These are phyloP conservation scores for Stenolophus ochropezus DNA, from an alignment of 2,888 invertebrate genomes.

Conservation along the genomic window DNA sequence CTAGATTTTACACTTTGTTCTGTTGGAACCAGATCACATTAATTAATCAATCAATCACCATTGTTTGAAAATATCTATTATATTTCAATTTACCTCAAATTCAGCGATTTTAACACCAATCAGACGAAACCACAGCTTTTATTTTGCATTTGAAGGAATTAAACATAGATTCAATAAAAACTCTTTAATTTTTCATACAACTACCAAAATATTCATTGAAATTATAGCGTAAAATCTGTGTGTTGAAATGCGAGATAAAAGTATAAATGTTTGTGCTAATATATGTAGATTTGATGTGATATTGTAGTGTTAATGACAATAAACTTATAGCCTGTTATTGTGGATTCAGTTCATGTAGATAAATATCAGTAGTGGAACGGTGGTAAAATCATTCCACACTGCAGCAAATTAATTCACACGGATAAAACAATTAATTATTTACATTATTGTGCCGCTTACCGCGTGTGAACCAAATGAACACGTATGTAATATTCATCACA, in stretches of 20 bases:
- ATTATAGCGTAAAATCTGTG: too few relatives aligned
- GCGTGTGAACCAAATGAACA: not conserved
- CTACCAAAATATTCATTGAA: too few relatives aligned
- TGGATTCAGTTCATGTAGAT: not conserved
- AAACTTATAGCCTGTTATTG: not conserved
- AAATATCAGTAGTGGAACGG: not conserved
- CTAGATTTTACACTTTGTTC: too few relatives aligned
- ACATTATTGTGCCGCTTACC: conserved; percentile 7
- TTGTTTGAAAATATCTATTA: too few relatives aligned
- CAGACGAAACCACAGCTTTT: too few relatives aligned
- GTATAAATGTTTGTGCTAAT: not conserved
- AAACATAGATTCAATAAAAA: too few relatives aligned
- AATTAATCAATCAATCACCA: too few relatives aligned
- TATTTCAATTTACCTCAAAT: too few relatives aligned
- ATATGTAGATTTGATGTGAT: not conserved
- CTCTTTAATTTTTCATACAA: too few relatives aligned
- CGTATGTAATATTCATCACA: not conserved
- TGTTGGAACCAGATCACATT: too few relatives aligned
- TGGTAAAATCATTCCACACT: conserved; percentile 3
- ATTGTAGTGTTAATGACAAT: not conserved
- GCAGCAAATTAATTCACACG: conserved; percentile 24
- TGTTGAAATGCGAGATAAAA: not conserved
- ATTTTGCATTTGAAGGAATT: too few relatives aligned
- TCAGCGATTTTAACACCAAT: too few relatives aligned
- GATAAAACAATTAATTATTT: conserved; percentile 34